phyloP scores from a whole-genome alignment of 2,888 invertebrate species.

The Trissonchulus latispiculum region DNA sequence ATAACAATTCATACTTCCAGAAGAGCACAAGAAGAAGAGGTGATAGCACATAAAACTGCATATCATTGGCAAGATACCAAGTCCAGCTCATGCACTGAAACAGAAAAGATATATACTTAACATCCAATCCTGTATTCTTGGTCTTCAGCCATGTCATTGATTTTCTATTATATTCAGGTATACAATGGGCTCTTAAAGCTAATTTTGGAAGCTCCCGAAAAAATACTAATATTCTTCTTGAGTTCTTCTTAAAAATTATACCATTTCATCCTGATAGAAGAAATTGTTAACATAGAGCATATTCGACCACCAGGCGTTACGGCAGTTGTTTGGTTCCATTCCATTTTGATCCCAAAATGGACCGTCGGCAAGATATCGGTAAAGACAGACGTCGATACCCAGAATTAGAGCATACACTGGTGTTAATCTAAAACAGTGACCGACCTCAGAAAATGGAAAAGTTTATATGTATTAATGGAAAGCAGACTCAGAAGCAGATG shows the following conservation, averaged over 20 bases:
- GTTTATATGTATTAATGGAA: too few species aligned
- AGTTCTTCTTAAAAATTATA: too few species aligned
- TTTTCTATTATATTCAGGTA: too few species aligned
- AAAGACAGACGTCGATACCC: constrained; percentile 62
- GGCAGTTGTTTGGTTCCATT: constrained; percentile 48
- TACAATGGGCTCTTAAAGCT: too few species aligned
- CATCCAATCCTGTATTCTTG: too few species aligned
- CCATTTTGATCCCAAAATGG: constrained; percentile 65
- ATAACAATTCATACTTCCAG: constrained; percentile 29
- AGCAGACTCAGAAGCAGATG: too few species aligned
- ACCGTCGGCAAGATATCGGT: constrained; percentile 60
- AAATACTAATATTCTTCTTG: too few species aligned
- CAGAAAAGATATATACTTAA: too few species aligned
- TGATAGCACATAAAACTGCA: constrained; percentile 58
- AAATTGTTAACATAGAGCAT: constrained; percentile 44
- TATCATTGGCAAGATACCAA: constrained; percentile 64
- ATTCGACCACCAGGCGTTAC: constrained; percentile 41
- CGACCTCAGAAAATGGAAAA: too few species aligned
- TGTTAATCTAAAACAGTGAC: constrained; percentile 59
- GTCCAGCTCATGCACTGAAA: constrained; percentile 58
- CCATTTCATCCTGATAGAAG: constrained; percentile 39
- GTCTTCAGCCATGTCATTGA: too few species aligned
- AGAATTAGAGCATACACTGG: constrained; percentile 64
- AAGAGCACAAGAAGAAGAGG: constrained; percentile 58
- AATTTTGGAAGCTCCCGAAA: too few species aligned